Evolutionary conservation across 35 echinoderm and acorn worm species (phyloP).

Genomic region (Lytechinus pictus): DNA sequence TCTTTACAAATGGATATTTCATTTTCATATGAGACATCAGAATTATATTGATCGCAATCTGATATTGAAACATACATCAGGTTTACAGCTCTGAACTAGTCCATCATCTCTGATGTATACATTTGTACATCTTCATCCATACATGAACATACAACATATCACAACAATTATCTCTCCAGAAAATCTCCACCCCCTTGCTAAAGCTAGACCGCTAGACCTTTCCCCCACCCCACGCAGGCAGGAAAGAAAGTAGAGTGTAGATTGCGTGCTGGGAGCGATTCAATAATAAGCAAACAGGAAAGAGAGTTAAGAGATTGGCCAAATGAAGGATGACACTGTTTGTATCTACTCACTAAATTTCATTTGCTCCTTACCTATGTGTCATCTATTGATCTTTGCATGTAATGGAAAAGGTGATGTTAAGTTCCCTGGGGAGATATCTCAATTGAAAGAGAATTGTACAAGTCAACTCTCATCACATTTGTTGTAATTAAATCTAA

Average conservation of each 20-base stretch:
- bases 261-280: background rate
- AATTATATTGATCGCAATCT: background rate
- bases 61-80: background rate
- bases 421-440: background rate
- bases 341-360: conserved; percentile 13
- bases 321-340: conserved; percentile 51
- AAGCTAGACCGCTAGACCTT: background rate
- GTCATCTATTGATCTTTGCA: background rate
- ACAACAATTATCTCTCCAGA: background rate
- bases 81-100: no score
- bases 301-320: conserved; percentile 25
- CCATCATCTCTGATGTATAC: no score
- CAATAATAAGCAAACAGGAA: conserved; percentile 33
- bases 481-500: no score
- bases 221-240: background rate
- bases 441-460: background rate
- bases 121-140: background rate
- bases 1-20: background rate
- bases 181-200: background rate
- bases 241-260: background rate
- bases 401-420: background rate
- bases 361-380: background rate
- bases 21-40: background rate
- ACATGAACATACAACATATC: background rate
- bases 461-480: no score